These are phyloP conservation scores for Sigmodon hispidus DNA, from an alignment of 2,113 vertebrate species.

Conservation along the genomic window DNA sequence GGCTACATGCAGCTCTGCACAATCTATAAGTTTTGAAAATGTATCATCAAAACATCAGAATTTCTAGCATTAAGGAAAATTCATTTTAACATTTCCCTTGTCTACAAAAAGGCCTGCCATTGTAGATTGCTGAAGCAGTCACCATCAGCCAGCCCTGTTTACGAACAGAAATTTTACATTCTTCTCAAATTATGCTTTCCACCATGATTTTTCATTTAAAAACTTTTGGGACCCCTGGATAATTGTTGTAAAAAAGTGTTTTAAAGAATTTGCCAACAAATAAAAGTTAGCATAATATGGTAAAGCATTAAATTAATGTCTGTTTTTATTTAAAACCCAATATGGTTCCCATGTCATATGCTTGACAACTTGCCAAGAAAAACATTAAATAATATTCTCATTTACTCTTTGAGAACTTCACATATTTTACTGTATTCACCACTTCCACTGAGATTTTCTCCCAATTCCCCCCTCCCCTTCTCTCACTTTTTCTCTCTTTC, in stretches of 20 bases:
- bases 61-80: neutral
- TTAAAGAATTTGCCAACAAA: neutral
- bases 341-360: neutral
- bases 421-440: neutral
- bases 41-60: neutral
- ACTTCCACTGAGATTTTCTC: neutral
- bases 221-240: neutral
- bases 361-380: constrained; percentile 3
- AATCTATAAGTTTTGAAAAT: neutral
- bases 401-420: neutral
- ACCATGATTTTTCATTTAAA: neutral
- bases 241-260: neutral
- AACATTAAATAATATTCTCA: neutral
- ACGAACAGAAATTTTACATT: neutral
- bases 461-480: neutral
- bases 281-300: neutral
- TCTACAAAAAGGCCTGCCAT: neutral
- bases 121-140: neutral
- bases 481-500: neutral
- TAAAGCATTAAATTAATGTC: neutral
- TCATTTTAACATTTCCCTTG: constrained; percentile 3
- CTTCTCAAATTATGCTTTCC: neutral
- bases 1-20: no score
- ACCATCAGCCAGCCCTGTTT: neutral
- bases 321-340: constrained; percentile 28